phyloP scores from a whole-genome alignment of 2,797 vertebrate species.

The Ibycter americanus region DNA sequence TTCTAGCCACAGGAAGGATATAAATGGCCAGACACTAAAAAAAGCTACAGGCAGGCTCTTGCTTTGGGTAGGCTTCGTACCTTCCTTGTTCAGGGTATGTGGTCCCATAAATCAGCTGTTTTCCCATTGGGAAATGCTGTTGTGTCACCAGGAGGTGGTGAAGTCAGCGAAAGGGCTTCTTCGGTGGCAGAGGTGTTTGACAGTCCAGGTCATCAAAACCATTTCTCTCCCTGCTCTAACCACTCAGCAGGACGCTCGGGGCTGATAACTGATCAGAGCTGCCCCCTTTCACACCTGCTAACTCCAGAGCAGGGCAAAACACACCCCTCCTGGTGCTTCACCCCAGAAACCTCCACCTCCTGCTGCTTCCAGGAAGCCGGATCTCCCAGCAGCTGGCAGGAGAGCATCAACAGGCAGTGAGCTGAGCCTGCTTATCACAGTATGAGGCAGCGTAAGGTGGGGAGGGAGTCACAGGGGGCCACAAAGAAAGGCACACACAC shows the following conservation, averaged over 20 bases:
- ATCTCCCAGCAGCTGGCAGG: not conserved
- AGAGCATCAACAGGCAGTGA: not conserved
- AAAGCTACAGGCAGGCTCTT: conserved; percentile 32
- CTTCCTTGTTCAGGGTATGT: not conserved
- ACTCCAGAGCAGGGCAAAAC: not conserved
- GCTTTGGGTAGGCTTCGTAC: not conserved
- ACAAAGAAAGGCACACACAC: not conserved
- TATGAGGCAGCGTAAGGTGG: not conserved
- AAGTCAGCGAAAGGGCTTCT: not conserved
- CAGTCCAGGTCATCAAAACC: not conserved
- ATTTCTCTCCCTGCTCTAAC: not conserved
- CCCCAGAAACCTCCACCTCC: not conserved
- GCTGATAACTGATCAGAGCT: not conserved
- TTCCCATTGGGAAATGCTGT: not conserved
- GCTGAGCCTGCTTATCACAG: not conserved
- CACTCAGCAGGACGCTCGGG: not conserved
- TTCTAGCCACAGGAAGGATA: not conserved
- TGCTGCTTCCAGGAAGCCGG: not conserved
- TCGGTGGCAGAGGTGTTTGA: not conserved
- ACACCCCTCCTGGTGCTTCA: not conserved
- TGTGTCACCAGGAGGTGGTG: not conserved
- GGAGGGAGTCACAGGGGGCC: not conserved
- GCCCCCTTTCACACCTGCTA: not conserved
- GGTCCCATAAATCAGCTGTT: not conserved
- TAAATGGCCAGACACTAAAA: not conserved